Evolutionary conservation across 2,113 vertebrate genomes (phyloP), one percentile per base, ranked within the genome.

Genomic region (Colossoma macropomum): DNA sequence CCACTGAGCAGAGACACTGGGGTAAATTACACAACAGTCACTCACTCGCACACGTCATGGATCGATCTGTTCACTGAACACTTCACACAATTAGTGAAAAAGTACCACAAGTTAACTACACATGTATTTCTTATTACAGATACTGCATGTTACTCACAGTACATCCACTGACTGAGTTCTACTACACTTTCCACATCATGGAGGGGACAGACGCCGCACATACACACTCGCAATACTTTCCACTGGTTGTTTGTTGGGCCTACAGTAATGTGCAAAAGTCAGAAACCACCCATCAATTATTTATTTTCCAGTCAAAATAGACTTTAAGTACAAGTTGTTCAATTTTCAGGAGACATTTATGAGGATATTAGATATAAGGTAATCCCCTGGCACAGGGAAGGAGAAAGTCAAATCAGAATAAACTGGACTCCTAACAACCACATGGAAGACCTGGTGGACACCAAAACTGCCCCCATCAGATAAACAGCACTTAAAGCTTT

Each of bases 31-130:
- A 65, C 50, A 72, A 4, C 77, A 75, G 80, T 81, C 79, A 34
- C 30, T 48, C 50, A 52, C 56, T 86, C 79, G 52, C 82, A 63
- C 74, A 80, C 83, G 85, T 79, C 56, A 83, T 74, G 62, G 83
- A 84, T 86, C 62, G 45, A 78, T 86, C 85, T 85, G 89, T 81
- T 65, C 69, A 84, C 69, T 86, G 83, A 82, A 91, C 86, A 85
- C 83, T 74, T 79, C 84, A 91, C 88, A 85, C 87, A 87, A 92
- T 79, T 7, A 86, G 88, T 79, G 41, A 71, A 38, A 82, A 91
- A 84, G 77, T 90, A 91, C 80, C 85, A 87, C 82, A 84, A 66
- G 84, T 89, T 60, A 88, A 88, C 89, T 88, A 91, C 85, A 89
- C 21, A 72, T 45, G 82, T 80, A 84, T 87, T 88, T 86, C 78